Base-by-base conservation (phyloP, 2,113 vertebrate species). In the Grammatotria lemairii region DNA sequence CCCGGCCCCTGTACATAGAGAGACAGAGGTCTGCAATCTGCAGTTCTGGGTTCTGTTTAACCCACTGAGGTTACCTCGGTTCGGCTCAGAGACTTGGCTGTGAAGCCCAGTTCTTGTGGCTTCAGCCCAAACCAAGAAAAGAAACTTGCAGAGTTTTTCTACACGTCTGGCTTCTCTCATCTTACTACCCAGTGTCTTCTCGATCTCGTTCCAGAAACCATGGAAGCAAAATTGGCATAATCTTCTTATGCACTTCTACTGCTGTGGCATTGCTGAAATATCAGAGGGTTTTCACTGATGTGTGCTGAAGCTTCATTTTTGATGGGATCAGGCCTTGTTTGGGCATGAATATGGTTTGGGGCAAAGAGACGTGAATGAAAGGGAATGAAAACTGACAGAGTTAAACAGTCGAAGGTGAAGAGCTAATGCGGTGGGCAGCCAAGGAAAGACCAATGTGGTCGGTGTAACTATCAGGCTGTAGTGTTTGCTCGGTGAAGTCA, bases 51-150 rank as follows among this genome's bases (percentile, higher is more conserved):
- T 89, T 91, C 65, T 42, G 57, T 89, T 90, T 87, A 90, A 87
- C 83, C 80, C 47, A 7, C 90, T 88, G 86, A 93, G 89, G 83
- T 91, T 86, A 84, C 40, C 33, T 84, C 21, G 85, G 89, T 88
- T 93, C 93, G 92, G 91, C 86, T 93, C 90, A 33, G 85, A 90
- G 88, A 88, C 87, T 93, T 95, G 94, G 95, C 94, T 93, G 93
- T 94, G 93, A 95, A 95, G 85, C 81, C 54, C 82, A 42, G 90
- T 91, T 91, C 82, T 86, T 95, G 91, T 92, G 93, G 94, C 87
- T 93, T 89, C 57, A 80, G 89, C 87, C 89, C 83, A 90, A 89
- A 91, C 92, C 79, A 47, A 85, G 84, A 92, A 54, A 91, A 91
- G 85, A 87, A 90, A 82, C 26, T 57, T 53, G 40, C 75, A 81